A percentile compares a stretch with the other conserved stretches of the same genome.
Evolutionary conservation across 2,888 invertebrate species (phyloP).

Genomic region (Pristionchus maxplancki): DNA sequence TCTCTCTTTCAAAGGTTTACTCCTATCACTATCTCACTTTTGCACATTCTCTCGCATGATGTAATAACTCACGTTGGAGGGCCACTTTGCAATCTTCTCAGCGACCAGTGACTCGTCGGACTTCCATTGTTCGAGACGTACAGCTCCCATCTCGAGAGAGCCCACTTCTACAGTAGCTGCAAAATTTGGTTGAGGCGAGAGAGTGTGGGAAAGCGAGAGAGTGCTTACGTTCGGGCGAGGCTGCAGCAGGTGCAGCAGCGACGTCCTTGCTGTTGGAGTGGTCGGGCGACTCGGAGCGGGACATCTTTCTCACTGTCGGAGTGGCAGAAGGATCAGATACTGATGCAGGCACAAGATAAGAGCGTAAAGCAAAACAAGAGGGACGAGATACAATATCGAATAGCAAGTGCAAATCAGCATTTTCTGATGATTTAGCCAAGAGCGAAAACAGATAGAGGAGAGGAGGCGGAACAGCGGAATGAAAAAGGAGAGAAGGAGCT

Average conservation of each 20-base stretch:
- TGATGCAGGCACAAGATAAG: neutral
- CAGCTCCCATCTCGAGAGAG: neutral
- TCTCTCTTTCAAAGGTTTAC: neutral
- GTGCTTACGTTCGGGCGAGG: neutral
- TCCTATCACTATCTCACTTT: neutral
- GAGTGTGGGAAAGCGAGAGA: too few relatives aligned
- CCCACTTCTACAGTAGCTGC: neutral
- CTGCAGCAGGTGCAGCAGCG: neutral
- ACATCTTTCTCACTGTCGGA: neutral
- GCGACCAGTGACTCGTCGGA: neutral
- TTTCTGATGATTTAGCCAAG: neutral
- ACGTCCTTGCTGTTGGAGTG: too few relatives aligned
- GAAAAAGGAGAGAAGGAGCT: constrained; percentile 19
- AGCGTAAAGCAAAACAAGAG: neutral
- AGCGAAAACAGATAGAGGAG: neutral
- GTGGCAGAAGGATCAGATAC: neutral
- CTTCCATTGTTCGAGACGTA: neutral
- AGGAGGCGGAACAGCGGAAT: neutral
- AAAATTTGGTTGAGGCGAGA: too few relatives aligned
- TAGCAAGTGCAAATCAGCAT: neutral
- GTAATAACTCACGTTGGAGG: neutral
- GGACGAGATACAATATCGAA: neutral
- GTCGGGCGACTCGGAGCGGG: neutral
- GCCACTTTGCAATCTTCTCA: constrained; percentile 26
- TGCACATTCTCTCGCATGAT: neutral